Base-by-base conservation (phyloP, 2,797 vertebrate species). In the Sorex maritimensis region DNA sequence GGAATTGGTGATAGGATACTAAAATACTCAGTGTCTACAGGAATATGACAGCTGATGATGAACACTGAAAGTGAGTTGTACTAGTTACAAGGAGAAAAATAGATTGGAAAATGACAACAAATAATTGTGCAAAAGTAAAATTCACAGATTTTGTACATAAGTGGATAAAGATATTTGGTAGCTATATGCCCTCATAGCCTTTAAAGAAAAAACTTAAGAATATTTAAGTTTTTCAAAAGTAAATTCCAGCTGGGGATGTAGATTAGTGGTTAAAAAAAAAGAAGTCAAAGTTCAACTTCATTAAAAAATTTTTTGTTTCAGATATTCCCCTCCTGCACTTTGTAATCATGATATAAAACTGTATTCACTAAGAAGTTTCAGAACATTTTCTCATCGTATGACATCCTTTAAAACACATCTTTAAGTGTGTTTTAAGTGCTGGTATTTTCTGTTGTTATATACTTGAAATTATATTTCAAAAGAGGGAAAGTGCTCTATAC, bases 391-490 rank as follows among this genome's bases (percentile, higher is more conserved):
- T 73, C 23, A 71, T 8, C 65, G 30, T 61, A 41, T 0, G 14
- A 19, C 19, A 71, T 73, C 65, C 65, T 95, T 81, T 49, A 90
- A 92, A 65, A 58, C 11, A 86, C 21, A 19, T 73, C 24, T 61
- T 71, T 52, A 52, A 81, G 38, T 81, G 1, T 34, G 65, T 19
- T 61, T 71, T 52, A 52, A 81, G 38, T 81, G 1, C 41, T 69
- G 80, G 38, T 86, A 46, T 38, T 58, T 24, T 86, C 58, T 5
- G 0, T 63, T 82, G 68, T 81, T 92, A 86, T 91, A 65, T 67
- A 61, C 23, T n/a, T 94, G 49, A 83, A 86, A 73, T 5, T 65
- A 74, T 67, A 67, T 93, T 21, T 81, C 88, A 85, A 85, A 81
- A 73, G 44, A 41, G 0, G 14, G 3, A 75, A 89, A 86, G 73